These are phyloP conservation scores for Enhydra lutris DNA, from an alignment of 2,113 vertebrate genomes.

Conservation along the genomic window DNA sequence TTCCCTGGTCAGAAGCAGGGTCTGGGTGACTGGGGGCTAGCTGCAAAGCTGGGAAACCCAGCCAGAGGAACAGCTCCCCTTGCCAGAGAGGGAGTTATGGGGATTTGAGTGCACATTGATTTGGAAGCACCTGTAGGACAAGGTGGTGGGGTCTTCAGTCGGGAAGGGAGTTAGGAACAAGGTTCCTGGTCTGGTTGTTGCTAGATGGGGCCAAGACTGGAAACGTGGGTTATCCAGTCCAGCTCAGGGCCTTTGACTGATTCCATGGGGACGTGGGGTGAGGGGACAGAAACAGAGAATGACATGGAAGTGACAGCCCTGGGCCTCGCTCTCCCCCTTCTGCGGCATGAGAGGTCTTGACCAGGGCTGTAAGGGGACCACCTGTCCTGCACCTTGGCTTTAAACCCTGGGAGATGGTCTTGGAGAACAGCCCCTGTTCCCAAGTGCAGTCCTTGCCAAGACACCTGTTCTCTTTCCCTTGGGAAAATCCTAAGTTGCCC, in stretches of 20 bases:
- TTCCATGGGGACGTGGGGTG: background rate
- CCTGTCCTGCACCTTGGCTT: background rate
- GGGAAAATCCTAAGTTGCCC: background rate
- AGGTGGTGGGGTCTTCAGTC: no score
- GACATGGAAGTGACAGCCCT: background rate
- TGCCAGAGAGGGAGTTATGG: no score
- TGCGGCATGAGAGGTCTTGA: background rate
- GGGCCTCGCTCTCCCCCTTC: background rate
- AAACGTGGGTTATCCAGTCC: background rate
- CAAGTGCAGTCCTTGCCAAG: background rate
- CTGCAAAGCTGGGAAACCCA: background rate
- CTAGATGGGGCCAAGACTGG: background rate
- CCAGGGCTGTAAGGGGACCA: no score
- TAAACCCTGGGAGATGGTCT: fast-evolving
- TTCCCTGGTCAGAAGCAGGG: background rate
- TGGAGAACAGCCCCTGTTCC: background rate
- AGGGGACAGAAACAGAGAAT: background rate
- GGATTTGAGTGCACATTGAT: background rate
- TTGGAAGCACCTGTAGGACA: background rate
- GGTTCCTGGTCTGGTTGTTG: background rate
- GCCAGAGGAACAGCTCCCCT: background rate
- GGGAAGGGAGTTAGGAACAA: background rate
- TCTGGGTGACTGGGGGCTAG: background rate
- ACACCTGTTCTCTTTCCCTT: background rate
- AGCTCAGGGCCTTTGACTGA: background rate